Evolutionary conservation across 2,113 vertebrate species (phyloP), one percentile per base, ranked within the genome.

Genomic region (Tapirus terrestris): DNA sequence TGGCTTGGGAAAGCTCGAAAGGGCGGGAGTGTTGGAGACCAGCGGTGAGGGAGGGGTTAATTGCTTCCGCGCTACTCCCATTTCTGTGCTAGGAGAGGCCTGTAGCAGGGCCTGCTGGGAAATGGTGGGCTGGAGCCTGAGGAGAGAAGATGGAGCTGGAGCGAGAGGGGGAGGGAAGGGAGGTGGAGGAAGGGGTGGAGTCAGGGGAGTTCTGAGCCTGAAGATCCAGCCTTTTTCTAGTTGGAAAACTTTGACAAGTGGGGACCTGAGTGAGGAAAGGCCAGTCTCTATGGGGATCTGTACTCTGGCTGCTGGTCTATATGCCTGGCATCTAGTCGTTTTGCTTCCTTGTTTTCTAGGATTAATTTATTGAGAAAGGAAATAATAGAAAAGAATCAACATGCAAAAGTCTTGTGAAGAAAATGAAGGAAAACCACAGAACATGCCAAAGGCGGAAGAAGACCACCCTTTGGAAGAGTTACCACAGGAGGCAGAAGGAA

Each of bases 71-170:
- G n/a, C 96, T 68, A 95, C 96, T 94, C 43, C 65, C 85, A 23
- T 96, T 96, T 96, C 97, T 36, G 88, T 18, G 63, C 73, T 94
- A 8, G 70, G 75, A 85, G 95, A 94, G 89, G 89, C 86, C 91
- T 84, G 91, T 91, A 93, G 96, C 93, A 72, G 72, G 39, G 98
- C 97, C 95, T 98, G 96, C 95, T 97, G 98, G 98, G 98, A 98
- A 97, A 98, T 97, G 96, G 98, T 98, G 93, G 97, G 96, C 97
- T 96, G 95, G 91, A 93, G 95, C 96, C 1, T 83, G 82, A 95
- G 94, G 80, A 94, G 96, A 92, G 48, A 97, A 98, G 97, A 97
- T 97, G 97, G 98, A 98, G 97, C 91, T 93, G 60, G 89, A 92
- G 36, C 5, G 1, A 56, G 43, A n/a, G 13, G 43, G 73, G 92